phyloP scores from a whole-genome alignment of 2,888 invertebrate species.

The Barypeithes pellucidus region DNA sequence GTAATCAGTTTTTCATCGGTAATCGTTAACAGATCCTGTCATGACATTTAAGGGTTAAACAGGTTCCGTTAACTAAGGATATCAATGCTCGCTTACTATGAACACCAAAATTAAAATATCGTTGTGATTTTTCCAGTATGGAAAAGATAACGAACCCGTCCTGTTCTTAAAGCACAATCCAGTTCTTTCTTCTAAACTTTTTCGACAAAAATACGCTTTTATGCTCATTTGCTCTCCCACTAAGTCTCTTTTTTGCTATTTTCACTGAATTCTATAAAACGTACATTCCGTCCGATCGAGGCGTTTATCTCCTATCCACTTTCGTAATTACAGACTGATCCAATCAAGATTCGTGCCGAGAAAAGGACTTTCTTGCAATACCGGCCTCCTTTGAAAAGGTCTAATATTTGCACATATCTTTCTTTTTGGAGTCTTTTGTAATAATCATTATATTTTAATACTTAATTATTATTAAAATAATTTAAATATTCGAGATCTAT shows the following conservation, averaged over 20 bases:
- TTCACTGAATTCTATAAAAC: slow-evolving; percentile 40
- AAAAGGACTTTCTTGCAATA: slow-evolving; percentile 45
- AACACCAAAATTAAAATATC: no score
- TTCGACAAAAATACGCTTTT: no score
- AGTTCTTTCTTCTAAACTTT: no score
- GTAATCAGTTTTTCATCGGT: no score
- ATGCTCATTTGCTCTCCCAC: slow-evolving; percentile 32
- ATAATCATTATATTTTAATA: neutral
- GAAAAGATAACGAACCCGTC: no score
- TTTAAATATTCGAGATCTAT: no score
- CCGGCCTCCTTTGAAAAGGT: slow-evolving; percentile 28
- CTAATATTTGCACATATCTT: slow-evolving; percentile 1
- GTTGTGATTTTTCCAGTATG: no score
- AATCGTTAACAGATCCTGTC: no score
- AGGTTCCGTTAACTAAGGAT: no score
- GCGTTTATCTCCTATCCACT: slow-evolving; percentile 50
- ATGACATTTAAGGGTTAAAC: no score
- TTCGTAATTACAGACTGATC: slow-evolving; percentile 49
- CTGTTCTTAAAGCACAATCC: no score
- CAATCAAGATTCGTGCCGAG: slow-evolving; percentile 49
- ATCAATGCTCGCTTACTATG: no score
- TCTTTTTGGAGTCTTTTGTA: neutral
- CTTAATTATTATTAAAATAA: neutral
- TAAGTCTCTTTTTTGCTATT: slow-evolving; percentile 23
- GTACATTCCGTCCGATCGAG: slow-evolving; percentile 16